A percentile compares a stretch with the other conserved stretches of the same genome.
Conservation (phyloP, 2,797 vertebrate genomes). For the Pterois miles region DNA sequence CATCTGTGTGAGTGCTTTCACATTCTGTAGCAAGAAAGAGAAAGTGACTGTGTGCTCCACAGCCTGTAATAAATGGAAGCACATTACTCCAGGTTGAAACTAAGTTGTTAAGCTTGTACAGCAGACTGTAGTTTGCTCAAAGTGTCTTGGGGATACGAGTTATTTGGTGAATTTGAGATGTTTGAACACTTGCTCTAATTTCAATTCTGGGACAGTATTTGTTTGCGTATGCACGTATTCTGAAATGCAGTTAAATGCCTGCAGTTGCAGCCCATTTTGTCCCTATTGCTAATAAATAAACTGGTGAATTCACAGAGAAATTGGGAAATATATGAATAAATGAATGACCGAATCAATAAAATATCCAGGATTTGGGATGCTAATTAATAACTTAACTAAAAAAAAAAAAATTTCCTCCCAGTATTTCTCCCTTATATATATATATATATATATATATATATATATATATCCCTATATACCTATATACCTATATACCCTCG, state of each 20-base stretch:
- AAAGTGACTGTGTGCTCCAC: neutral
- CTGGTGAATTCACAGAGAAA: neutral
- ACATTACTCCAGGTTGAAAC: constrained; percentile 26
- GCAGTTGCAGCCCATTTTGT: neutral
- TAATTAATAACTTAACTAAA: constrained; percentile 7
- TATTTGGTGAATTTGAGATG: constrained; percentile 32
- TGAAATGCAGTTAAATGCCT: constrained; percentile 13
- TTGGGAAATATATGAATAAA: constrained; percentile 3
- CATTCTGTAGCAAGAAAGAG: constrained; percentile 12
- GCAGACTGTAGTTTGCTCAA: constrained; percentile 10
- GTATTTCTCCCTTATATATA: no score
- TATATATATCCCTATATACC: no score
- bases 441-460: no score
- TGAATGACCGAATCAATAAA: constrained; percentile 6
- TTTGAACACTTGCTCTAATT: constrained; percentile 20
- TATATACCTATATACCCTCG: no score
- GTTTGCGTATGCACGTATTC: neutral
- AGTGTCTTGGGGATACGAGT: constrained; percentile 3
- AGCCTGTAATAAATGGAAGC: constrained; percentile 34
- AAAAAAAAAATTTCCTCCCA: neutral
- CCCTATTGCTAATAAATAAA: constrained; percentile 4
- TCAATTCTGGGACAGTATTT: constrained; percentile 14
- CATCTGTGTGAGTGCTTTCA: neutral
- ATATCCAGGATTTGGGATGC: constrained; percentile 1
- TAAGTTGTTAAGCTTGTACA: constrained; percentile 30